Evolutionary conservation across 2,113 vertebrate genomes (phyloP).

Genomic region (Podarcis muralis): DNA sequence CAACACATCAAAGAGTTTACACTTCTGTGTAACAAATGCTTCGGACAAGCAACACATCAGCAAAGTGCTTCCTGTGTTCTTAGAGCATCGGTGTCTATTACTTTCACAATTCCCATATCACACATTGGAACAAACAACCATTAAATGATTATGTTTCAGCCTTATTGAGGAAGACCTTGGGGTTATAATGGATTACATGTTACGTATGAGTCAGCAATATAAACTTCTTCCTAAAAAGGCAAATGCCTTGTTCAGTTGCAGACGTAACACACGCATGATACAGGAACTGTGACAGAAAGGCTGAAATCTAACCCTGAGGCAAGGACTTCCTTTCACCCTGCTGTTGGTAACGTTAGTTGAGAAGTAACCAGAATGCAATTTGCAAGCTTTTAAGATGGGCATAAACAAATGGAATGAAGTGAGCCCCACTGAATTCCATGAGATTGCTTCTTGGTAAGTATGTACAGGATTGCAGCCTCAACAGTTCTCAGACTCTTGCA

Average conservation of each 20-base stretch:
- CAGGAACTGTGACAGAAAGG: background rate
- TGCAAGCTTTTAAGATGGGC: background rate
- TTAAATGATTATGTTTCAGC: background rate
- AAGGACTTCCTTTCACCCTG: background rate
- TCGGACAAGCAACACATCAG: background rate
- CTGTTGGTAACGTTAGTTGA: background rate
- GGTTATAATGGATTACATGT: background rate
- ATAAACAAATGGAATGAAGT: background rate
- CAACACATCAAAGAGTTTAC: too few species aligned
- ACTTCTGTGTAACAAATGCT: background rate
- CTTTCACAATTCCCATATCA: background rate
- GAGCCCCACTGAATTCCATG: too few species aligned
- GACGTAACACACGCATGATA: background rate
- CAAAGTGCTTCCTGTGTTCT: background rate
- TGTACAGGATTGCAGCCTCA: too few species aligned
- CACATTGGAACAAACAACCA: background rate
- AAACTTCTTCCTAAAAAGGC: background rate
- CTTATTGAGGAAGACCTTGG: background rate
- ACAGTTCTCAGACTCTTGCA: too few species aligned
- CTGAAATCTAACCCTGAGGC: background rate
- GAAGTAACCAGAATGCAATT: background rate
- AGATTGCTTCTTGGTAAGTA: too few species aligned
- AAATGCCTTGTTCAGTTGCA: background rate
- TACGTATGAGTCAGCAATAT: background rate
- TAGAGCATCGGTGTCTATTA: background rate